These are phyloP conservation scores for Trichechus manatus DNA, from an alignment of 2,113 vertebrate species.

Conservation along the genomic window DNA sequence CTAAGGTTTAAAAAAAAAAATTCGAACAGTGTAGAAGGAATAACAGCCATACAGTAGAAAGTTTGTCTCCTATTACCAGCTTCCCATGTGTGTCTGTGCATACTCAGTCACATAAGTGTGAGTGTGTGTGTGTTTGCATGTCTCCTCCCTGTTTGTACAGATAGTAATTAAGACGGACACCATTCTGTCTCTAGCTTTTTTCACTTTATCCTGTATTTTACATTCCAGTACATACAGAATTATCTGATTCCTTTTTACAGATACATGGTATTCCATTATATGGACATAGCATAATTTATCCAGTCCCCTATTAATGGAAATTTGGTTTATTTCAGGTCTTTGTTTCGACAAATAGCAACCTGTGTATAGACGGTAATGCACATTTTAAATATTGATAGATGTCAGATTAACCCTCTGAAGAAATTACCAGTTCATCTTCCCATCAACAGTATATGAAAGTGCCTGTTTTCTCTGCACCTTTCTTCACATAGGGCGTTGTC, in stretches of 20 bases:
- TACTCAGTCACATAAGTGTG: neutral
- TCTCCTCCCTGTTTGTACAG: neutral
- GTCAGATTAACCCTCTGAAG: neutral
- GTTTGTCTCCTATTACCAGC: neutral
- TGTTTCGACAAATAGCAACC: neutral
- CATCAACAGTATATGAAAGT: neutral
- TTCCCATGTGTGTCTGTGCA: neutral
- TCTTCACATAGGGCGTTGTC: neutral
- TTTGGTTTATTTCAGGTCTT: neutral
- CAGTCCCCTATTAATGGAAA: neutral
- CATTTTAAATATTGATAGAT: slow-evolving; percentile 3
- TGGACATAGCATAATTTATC: too few species aligned
- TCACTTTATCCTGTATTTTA: neutral
- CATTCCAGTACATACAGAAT: neutral
- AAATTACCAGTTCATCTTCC: neutral
- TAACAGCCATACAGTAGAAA: neutral
- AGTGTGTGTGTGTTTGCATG: too few species aligned
- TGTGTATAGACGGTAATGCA: neutral
- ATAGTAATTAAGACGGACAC: neutral
- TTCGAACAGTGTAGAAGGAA: neutral
- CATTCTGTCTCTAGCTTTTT: neutral
- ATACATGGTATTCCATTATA: neutral
- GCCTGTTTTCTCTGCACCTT: neutral
- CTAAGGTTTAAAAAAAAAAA: neutral
- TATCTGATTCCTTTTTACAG: neutral